Conservation (phyloP, 2,113 vertebrate species). For the Calidris pygmaea region DNA sequence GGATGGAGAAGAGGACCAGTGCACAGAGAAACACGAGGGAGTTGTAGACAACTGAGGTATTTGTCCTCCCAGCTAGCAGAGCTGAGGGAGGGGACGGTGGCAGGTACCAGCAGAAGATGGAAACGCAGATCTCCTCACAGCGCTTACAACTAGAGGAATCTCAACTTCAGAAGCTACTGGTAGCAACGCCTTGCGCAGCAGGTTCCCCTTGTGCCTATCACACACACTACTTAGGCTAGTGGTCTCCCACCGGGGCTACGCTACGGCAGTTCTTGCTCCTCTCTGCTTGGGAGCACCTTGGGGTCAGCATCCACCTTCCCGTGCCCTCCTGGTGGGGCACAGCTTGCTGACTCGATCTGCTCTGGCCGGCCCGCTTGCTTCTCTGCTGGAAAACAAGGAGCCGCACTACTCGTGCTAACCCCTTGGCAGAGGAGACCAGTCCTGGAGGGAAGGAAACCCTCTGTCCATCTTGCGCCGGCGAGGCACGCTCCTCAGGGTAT, state of each 20-base stretch:
- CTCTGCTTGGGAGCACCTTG: not conserved
- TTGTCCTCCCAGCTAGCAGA: not conserved
- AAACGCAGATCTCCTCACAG: not conserved
- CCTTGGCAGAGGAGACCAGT: not conserved
- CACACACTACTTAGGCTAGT: fast-evolving
- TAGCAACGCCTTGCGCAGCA: fast-evolving
- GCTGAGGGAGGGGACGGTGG: not conserved
- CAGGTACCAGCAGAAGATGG: not conserved
- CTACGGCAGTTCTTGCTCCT: not conserved
- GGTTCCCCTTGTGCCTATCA: fast-evolving
- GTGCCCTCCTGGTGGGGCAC: not conserved
- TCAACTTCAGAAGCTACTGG: not conserved
- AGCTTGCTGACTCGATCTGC: not conserved
- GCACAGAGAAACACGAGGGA: not conserved
- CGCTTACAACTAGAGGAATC: not conserved
- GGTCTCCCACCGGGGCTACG: not conserved
- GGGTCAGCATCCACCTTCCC: not conserved
- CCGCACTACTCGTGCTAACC: not conserved
- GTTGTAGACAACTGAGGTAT: not conserved
- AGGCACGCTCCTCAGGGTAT: constrained; percentile 33
- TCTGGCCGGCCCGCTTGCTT: fast-evolving
- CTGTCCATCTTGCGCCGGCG: fast-evolving
- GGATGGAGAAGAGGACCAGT: not conserved
- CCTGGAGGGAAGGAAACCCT: not conserved
- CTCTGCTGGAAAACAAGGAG: not conserved